Base-by-base conservation (phyloP, 2,113 vertebrate genomes). In the Pandion haliaetus region DNA sequence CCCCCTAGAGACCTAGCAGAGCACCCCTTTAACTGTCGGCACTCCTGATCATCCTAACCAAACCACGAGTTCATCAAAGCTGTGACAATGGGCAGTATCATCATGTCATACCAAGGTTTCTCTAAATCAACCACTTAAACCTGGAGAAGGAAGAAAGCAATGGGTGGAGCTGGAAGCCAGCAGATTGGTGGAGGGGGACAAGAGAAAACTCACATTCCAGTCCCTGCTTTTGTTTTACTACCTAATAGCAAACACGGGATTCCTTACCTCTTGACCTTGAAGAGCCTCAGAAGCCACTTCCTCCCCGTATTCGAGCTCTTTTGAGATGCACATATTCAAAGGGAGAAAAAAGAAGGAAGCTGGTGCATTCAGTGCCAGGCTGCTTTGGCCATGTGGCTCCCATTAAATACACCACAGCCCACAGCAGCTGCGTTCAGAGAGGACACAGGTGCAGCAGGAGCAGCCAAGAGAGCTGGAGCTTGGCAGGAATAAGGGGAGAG, bases 301-400 rank as follows among this genome's bases (percentile, higher is more conserved):
- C 50, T 74, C 10, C 61, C 76, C 1, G 1, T 18, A 2, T 14
- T 10, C 49, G 38, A 70, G 20, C 29, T 50, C 40, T 86, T 86
- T 34, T 15, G 78, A 62, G 29, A n/a, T 24, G 8, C 28, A 54
- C 3, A 3, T n/a, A 23, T 42, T 54, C 14, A 50, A 66, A 58
- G 17, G 5, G 5, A 57, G 8, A 3, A 34, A 13, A 88, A 62
- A 57, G 6, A 42, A 89, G 40, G 34, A 50, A 16, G 20, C 12
- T 42, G 4, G 1, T 3, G 3, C 7, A 0, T 17, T 66, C 36
- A 28, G 16, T 15, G 3, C 42, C 9, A 21, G 86, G 44, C 8
- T 54, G 10, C 34, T 85, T 57, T 26, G 10, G 31, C n/a, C 38
- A 14, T 12, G n/a, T 78, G 88, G 63, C 34, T 76, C 32, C 57